Evolutionary conservation across 2,113 vertebrate species (phyloP).

Genomic region (Phocoena sinus): DNA sequence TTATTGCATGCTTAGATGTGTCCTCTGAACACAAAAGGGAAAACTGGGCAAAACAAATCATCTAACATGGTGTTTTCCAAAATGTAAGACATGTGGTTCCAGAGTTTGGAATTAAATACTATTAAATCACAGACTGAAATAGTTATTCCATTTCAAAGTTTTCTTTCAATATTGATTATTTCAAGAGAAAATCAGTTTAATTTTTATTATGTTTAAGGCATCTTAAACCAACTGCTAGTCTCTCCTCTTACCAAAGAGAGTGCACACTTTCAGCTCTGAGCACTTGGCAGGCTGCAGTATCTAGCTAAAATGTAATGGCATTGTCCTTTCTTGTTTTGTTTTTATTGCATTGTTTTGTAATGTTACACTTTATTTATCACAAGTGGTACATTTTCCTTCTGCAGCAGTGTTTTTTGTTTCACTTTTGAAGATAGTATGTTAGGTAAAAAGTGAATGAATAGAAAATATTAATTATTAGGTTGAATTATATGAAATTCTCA

Average conservation of each 20-base stretch:
- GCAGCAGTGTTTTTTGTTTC: neutral
- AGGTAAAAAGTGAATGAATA: neutral
- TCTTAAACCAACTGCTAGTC: neutral
- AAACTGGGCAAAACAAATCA: neutral
- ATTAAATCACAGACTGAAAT: neutral
- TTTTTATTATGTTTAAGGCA: neutral
- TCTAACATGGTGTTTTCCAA: neutral
- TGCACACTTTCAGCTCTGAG: neutral
- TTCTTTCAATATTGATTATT: neutral
- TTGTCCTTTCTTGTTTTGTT: neutral
- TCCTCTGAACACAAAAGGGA: neutral
- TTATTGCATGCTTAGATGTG: neutral
- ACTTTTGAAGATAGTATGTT: neutral
- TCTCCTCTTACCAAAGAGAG: neutral
- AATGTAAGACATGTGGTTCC: neutral
- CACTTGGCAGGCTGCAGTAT: neutral
- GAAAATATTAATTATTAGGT: neutral
- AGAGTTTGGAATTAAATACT: neutral
- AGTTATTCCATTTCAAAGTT: neutral
- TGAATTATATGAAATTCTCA: neutral
- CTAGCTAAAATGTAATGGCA: neutral
- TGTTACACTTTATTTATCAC: neutral
- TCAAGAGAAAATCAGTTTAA: neutral
- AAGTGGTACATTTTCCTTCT: neutral
- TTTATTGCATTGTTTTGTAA: neutral